phyloP scores from a whole-genome alignment of 2,113 vertebrate genomes.

The Neolamprologus longior region DNA sequence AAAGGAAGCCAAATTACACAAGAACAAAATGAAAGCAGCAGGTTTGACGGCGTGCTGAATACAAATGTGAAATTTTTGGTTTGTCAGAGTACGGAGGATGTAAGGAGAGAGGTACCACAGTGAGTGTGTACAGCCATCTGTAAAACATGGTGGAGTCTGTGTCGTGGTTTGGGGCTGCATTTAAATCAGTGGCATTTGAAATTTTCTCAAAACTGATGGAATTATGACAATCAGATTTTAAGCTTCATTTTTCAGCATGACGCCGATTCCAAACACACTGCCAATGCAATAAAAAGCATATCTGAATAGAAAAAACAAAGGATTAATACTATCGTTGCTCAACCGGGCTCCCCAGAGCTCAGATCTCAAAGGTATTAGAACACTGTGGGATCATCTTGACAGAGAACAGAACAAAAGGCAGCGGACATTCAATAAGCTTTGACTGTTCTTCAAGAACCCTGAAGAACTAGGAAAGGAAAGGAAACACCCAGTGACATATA shows the following conservation, averaged over 20 bases:
- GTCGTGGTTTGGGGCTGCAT: rapidly evolving
- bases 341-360: neutral
- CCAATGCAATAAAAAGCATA: neutral
- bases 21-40: neutral
- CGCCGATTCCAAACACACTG: rapidly evolving
- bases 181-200: rapidly evolving
- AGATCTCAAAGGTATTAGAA: neutral
- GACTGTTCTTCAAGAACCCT: neutral
- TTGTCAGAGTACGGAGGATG: rapidly evolving
- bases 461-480: neutral
- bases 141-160: neutral
- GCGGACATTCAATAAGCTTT: neutral
- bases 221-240: neutral
- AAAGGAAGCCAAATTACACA: neutral
- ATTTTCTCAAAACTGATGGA: neutral
- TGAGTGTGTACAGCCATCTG: neutral
- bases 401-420: neutral
- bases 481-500: neutral
- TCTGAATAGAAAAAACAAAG: neutral
- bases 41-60: neutral
- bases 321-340: neutral
- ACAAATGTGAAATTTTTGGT: neutral
- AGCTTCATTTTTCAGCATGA: neutral
- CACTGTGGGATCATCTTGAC: neutral
- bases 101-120: neutral